Conservation (phyloP, 2,113 vertebrate genomes). For the Loxodonta africana region DNA sequence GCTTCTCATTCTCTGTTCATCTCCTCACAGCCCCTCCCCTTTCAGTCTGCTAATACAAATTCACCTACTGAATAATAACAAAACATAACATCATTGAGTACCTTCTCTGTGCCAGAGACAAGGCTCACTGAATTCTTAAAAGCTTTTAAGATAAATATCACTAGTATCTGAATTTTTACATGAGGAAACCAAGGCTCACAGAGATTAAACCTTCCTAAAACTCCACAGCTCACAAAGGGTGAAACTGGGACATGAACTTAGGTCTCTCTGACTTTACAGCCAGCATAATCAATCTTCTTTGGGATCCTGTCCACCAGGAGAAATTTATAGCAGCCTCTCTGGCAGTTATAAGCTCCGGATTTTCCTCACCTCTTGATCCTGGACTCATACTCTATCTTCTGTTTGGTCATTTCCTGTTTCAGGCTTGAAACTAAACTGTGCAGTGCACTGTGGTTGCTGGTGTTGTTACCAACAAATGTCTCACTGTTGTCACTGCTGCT, state of each 20-base stretch:
- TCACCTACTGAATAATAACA: neutral
- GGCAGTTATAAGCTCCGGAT: rapidly evolving
- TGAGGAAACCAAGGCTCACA: neutral
- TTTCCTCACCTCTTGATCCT: constrained; percentile 95
- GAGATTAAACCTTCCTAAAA: neutral
- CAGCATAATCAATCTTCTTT: rapidly evolving
- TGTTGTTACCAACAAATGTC: constrained; percentile 88
- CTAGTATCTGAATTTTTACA: neutral
- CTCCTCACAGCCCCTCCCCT: neutral
- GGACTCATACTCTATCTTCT: constrained; percentile 96
- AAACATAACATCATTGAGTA: neutral
- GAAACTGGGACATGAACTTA: neutral
- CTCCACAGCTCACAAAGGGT: neutral
- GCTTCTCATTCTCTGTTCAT: neutral
- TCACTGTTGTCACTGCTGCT: constrained; percentile 96
- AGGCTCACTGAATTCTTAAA: neutral
- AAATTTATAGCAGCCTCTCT: neutral
- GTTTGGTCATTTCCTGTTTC: constrained; percentile 98
- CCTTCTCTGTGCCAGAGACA: neutral
- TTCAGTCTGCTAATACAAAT: neutral
- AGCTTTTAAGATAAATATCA: neutral
- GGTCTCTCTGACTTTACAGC: neutral
- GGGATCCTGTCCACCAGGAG: rapidly evolving
- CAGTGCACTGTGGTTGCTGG: constrained; percentile 94
- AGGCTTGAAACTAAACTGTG: constrained; percentile 97